Conservation (phyloP, 1,140 invertebrate genomes). For the Pseudomyrmex pallidus region DNA sequence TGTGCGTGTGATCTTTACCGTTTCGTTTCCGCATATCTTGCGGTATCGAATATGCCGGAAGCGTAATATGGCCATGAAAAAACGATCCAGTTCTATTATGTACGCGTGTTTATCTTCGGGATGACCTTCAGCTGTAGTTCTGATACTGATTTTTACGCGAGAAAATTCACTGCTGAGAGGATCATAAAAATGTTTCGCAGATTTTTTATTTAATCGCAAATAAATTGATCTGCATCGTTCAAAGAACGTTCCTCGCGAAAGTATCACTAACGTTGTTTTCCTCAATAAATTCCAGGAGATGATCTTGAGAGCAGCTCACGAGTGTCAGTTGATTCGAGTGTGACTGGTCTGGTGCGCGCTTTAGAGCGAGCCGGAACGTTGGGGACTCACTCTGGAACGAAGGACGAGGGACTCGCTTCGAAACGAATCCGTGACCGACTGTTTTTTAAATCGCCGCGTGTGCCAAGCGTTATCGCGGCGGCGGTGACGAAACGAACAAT, state of each 20-base stretch:
- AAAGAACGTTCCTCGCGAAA: not conserved
- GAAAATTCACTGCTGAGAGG: not conserved
- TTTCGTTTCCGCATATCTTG: slow-evolving; percentile 38
- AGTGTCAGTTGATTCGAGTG: slow-evolving; percentile 27
- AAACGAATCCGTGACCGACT: slow-evolving; percentile 30
- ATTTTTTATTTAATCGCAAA: not conserved
- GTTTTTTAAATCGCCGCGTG: not conserved
- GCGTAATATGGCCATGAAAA: slow-evolving; percentile 58
- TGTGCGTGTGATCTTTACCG: not conserved
- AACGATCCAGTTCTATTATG: slow-evolving; percentile 59
- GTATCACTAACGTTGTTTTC: slow-evolving; percentile 7
- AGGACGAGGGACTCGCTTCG: not conserved
- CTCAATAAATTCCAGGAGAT: slow-evolving; percentile 24
- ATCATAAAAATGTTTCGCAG: not conserved
- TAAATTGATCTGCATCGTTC: not conserved
- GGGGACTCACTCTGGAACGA: slow-evolving; percentile 47
- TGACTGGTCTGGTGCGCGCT: slow-evolving; percentile 36
- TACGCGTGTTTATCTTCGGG: slow-evolving; percentile 5
- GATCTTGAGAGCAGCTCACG: slow-evolving; percentile 32
- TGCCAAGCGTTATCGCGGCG: slow-evolving; percentile 52
- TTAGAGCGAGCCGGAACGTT: slow-evolving; percentile 45
- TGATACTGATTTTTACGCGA: not conserved
- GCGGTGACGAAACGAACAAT: slow-evolving; percentile 63
- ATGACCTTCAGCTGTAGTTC: not conserved
- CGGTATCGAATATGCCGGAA: slow-evolving; percentile 63